These are phyloP conservation scores for Nowickia ferox DNA, from an alignment of 2,888 invertebrate species.

Conservation along the genomic window DNA sequence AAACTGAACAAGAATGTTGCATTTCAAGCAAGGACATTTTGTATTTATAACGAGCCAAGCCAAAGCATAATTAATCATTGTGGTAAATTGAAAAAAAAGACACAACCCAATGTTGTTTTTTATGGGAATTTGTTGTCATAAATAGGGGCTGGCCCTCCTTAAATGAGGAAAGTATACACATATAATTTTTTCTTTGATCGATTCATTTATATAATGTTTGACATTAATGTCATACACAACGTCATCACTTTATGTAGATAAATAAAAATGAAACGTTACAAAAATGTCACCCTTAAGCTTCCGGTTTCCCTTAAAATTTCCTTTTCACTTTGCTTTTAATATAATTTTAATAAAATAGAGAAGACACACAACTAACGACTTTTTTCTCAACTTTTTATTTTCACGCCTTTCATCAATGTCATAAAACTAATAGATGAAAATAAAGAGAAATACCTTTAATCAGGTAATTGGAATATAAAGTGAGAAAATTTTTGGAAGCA, in stretches of 20 bases:
- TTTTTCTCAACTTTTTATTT: conserved; percentile 43
- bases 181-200: conserved; percentile 41
- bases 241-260: conserved; percentile 46
- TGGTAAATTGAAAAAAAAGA: conserved; percentile 59
- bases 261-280: neutral
- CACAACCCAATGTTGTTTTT: neutral
- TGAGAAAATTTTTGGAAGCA: conserved; percentile 20
- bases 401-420: conserved; percentile 66
- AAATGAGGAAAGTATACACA: neutral
- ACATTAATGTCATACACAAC: conserved; percentile 63
- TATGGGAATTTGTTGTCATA: conserved; percentile 34
- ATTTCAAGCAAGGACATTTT: conserved; percentile 55
- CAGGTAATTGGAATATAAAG: conserved; percentile 65
- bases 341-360: conserved; percentile 55
- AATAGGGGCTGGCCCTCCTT: conserved; percentile 54
- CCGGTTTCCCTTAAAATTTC: conserved; percentile 38
- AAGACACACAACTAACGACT: too few species aligned
- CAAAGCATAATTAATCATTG: conserved; percentile 69
- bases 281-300: conserved; percentile 66
- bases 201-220: conserved; percentile 63
- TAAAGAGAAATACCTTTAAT: conserved; percentile 51
- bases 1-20: conserved; percentile 10
- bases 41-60: conserved; percentile 32
- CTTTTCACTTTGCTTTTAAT: conserved; percentile 14
- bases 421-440: conserved; percentile 47